phyloP scores from a whole-genome alignment of 30 jellyfish, hydroid and myxozoan genomes.

The Haliclystus octoradiatus region DNA sequence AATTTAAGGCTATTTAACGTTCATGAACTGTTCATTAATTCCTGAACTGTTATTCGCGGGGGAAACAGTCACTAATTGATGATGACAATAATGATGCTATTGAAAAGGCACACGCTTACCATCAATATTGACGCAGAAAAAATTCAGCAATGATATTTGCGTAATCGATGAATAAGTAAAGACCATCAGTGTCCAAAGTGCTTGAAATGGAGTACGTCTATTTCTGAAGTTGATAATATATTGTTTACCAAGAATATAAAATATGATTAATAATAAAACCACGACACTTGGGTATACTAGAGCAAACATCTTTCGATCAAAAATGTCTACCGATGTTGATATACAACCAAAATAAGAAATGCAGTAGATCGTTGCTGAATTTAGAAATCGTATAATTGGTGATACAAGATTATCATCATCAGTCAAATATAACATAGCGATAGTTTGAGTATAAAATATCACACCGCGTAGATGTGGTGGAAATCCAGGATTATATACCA shows the following conservation, averaged over 20 bases:
- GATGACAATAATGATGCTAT: no score
- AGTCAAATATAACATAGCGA: conserved; percentile 37
- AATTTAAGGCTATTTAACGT: no score
- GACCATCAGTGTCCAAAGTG: conserved; percentile 52
- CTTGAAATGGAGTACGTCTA: conserved; percentile 59
- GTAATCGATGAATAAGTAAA: conserved; percentile 33
- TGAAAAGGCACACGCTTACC: no score
- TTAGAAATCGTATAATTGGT: conserved; percentile 10
- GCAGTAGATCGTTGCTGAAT: conserved; percentile 46
- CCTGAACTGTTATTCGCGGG: no score
- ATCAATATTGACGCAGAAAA: conserved; percentile 39
- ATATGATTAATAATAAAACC: conserved; percentile 10
- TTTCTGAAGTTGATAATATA: conserved; percentile 22
- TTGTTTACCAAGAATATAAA: conserved; percentile 24
- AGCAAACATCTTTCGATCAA: conserved; percentile 33
- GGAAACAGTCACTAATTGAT: no score
- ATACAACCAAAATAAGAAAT: conserved; percentile 52
- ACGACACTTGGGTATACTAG: conserved; percentile 26
- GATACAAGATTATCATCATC: conserved; percentile 13
- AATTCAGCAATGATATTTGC: conserved; percentile 39
- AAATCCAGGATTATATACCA: conserved; percentile 44
- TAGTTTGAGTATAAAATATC: conserved; percentile 48
- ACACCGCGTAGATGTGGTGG: conserved; percentile 45
- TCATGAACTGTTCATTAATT: no score
- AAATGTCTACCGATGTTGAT: conserved; percentile 17